A percentile compares a stretch with the other conserved stretches of the same genome.
Evolutionary conservation across 2,797 vertebrate genomes (phyloP).

Genomic region (Miichthys miiuy): DNA sequence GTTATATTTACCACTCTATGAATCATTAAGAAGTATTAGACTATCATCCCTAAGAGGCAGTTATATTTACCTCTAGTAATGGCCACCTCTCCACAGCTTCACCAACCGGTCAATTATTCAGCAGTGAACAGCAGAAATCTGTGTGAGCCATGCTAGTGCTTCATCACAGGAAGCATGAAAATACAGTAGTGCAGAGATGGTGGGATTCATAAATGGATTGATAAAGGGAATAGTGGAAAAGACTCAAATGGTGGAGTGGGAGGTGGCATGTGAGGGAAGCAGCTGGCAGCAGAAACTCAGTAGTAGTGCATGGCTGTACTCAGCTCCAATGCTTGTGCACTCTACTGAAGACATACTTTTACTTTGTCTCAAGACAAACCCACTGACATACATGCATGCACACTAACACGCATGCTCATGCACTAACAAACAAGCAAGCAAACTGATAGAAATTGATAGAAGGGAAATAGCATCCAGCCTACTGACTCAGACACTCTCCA

Average conservation of each 20-base stretch:
- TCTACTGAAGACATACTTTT: constrained; percentile 57
- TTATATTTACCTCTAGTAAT: constrained; percentile 88
- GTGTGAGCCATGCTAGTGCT: constrained; percentile 50
- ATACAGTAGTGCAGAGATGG: constrained; percentile 61
- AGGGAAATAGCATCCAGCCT: constrained; percentile 27
- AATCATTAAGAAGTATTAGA: constrained; percentile 86
- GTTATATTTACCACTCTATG: constrained; percentile 86
- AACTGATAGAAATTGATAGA: constrained; percentile 16
- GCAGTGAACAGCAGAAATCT: constrained; percentile 66
- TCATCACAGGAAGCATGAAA: constrained; percentile 58
- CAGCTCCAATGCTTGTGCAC: constrained; percentile 54
- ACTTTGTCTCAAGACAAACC: constrained; percentile 48
- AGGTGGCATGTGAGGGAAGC: constrained; percentile 49
- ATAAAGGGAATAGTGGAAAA: constrained; percentile 55
- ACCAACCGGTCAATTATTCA: constrained; percentile 85
- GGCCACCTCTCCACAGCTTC: constrained; percentile 76
- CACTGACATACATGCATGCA: constrained; percentile 24
- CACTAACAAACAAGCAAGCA: constrained; percentile 24
- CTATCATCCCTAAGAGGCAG: constrained; percentile 82
- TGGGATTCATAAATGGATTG: constrained; percentile 74
- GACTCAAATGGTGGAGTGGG: constrained; percentile 31
- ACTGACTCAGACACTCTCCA: constrained; percentile 55
- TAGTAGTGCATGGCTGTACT: constrained; percentile 33
- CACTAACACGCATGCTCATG: constrained; percentile 16
- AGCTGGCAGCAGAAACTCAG: constrained; percentile 56